Percentiles rank a stretch among this genome's conserved stretches.
Conservation (phyloP, 1,140 invertebrate genomes). For the Brachionus plicatilis region DNA sequence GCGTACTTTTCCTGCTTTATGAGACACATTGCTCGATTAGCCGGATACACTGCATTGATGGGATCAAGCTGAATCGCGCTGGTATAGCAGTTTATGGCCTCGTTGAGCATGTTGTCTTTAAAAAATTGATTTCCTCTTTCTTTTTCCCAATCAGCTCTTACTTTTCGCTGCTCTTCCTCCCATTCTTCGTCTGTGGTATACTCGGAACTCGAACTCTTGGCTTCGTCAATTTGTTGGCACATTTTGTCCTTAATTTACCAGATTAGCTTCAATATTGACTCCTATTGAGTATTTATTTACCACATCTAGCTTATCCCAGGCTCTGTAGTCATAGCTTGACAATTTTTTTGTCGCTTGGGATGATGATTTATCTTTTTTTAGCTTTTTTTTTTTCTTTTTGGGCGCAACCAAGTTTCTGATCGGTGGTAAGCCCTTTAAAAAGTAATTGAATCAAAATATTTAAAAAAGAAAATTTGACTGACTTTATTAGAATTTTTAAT, state of each 20-base stretch:
- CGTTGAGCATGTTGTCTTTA: constrained; percentile 68
- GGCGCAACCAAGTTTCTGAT: constrained; percentile 53
- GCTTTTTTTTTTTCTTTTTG: constrained; percentile 48
- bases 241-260: constrained; percentile 61
- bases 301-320: constrained; percentile 76
- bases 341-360: constrained; percentile 54
- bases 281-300: constrained; percentile 53
- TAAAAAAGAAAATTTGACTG: constrained; percentile 39
- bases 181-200: constrained; percentile 57
- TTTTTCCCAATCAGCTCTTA: constrained; percentile 55
- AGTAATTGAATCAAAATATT: not conserved
- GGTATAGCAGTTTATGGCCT: constrained; percentile 73
- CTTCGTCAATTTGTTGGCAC: constrained; percentile 64
- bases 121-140: constrained; percentile 71
- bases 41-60: constrained; percentile 73
- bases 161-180: constrained; percentile 51
- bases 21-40: constrained; percentile 79
- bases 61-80: constrained; percentile 70
- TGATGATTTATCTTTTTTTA: constrained; percentile 45
- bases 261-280: not conserved
- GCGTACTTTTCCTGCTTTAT: constrained; percentile 72
- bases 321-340: constrained; percentile 63
- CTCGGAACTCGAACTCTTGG: constrained; percentile 45
- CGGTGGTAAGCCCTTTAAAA: constrained; percentile 56
- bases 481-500: constrained; percentile 32